phyloP scores from a whole-genome alignment of 2,113 vertebrate genomes.

The Alligator mississippiensis region DNA sequence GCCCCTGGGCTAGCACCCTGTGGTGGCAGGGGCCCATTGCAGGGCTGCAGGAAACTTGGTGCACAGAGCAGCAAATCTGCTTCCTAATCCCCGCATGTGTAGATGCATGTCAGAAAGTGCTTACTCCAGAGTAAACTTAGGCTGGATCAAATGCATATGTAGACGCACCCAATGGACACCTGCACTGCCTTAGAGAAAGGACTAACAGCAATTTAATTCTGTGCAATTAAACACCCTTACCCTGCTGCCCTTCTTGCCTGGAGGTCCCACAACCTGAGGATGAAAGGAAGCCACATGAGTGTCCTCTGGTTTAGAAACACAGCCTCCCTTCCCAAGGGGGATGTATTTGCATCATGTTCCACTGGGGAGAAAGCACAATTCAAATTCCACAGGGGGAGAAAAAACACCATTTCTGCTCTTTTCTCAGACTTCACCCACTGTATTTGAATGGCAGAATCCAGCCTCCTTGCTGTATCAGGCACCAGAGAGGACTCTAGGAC shows the following conservation, averaged over 20 bases:
- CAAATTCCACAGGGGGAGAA: not conserved
- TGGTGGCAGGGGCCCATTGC: too few species aligned
- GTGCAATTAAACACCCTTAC: conserved; percentile 75
- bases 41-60: too few species aligned
- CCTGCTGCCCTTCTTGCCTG: conserved; percentile 86
- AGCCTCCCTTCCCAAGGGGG: not conserved
- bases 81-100: too few species aligned
- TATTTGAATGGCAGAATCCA: not conserved
- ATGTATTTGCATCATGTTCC: not conserved
- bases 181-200: rapidly evolving
- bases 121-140: too few species aligned
- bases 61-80: too few species aligned
- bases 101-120: too few species aligned
- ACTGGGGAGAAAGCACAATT: not conserved
- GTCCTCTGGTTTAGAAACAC: not conserved
- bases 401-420: not conserved
- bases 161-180: too few species aligned
- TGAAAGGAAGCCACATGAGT: conserved; percentile 6
- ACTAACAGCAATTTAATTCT: not conserved
- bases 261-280: conserved; percentile 86
- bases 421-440: not conserved
- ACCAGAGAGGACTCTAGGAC: not conserved
- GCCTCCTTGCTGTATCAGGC: not conserved
- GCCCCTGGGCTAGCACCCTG: too few species aligned
- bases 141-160: too few species aligned